phyloP scores from a whole-genome alignment of 2,113 vertebrate genomes.

The Eclectus roratus region DNA sequence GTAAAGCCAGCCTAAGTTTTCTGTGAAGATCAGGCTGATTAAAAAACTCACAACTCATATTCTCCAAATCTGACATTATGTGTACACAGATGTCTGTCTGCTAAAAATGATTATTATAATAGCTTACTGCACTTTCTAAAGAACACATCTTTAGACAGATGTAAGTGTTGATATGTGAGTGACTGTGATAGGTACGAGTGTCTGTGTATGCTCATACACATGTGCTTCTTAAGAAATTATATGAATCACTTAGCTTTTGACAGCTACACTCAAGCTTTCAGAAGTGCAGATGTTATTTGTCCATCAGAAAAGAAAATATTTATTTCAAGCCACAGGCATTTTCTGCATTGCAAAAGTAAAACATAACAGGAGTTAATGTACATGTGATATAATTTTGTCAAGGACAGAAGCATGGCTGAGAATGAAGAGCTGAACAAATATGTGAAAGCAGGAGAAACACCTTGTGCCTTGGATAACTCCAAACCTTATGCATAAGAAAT shows the following conservation, averaged over 20 bases:
- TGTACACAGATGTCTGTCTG: background rate
- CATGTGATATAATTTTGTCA: slow-evolving; percentile 16
- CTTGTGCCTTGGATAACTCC: background rate
- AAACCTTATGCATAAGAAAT: background rate
- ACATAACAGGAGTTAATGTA: slow-evolving; percentile 43
- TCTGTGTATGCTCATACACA: background rate
- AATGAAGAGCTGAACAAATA: background rate
- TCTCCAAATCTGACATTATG: background rate
- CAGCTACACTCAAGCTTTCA: slow-evolving; percentile 55
- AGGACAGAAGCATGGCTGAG: background rate
- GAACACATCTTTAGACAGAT: background rate
- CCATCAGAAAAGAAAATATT: slow-evolving; percentile 74
- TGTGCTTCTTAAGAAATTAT: slow-evolving; percentile 54
- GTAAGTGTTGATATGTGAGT: background rate
- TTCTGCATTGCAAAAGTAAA: slow-evolving; percentile 58
- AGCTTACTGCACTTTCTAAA: background rate
- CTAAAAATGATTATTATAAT: background rate
- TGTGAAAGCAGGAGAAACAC: background rate
- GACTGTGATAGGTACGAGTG: background rate
- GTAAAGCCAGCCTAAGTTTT: background rate
- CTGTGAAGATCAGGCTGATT: background rate
- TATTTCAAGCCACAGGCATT: slow-evolving; percentile 69
- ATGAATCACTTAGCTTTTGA: slow-evolving; percentile 52
- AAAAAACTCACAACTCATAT: rapidly evolving
- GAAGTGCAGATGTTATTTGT: slow-evolving; percentile 73